Conservation (phyloP, 2,113 vertebrate genomes). For the Menura novaehollandiae region DNA sequence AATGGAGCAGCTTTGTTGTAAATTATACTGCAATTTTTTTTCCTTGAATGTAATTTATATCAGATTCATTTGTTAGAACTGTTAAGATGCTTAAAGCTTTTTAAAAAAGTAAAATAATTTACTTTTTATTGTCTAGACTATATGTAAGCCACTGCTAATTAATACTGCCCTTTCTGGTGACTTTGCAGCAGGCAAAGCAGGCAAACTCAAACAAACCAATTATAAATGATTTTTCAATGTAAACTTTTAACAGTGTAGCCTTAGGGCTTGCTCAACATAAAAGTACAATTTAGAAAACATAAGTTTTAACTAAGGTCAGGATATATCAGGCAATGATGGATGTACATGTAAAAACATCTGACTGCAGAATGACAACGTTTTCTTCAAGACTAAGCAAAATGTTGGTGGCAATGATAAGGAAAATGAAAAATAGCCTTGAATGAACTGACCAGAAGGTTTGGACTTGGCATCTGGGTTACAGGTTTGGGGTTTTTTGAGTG, state of each 20-base stretch:
- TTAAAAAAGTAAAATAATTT: slow-evolving; percentile 29
- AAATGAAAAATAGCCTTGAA: slow-evolving; percentile 18
- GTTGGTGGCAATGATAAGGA: slow-evolving; percentile 40
- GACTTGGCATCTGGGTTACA: neutral
- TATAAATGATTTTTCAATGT: slow-evolving; percentile 72
- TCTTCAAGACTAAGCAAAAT: slow-evolving; percentile 63
- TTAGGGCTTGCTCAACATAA: slow-evolving; percentile 69
- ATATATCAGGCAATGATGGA: slow-evolving; percentile 45
- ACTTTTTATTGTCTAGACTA: slow-evolving; percentile 57
- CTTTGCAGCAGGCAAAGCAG: slow-evolving; percentile 49
- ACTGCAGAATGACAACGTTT: slow-evolving; percentile 29
- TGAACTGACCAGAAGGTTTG: neutral
- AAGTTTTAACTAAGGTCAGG: slow-evolving; percentile 69
- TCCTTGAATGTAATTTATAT: neutral
- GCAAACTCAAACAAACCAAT: slow-evolving; percentile 72
- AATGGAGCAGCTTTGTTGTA: neutral
- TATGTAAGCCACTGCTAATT: slow-evolving; percentile 57
- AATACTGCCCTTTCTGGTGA: slow-evolving; percentile 64
- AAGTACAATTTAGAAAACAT: slow-evolving; percentile 72
- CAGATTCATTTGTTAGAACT: neutral
- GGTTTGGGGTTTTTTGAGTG: accelerated
- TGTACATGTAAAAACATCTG: slow-evolving; percentile 54
- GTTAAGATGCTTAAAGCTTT: slow-evolving; percentile 14
- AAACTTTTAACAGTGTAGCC: slow-evolving; percentile 75
- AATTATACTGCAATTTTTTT: neutral